Evolutionary conservation across 1,140 invertebrate species (phyloP).

Genomic region (Cepaea nemoralis): DNA sequence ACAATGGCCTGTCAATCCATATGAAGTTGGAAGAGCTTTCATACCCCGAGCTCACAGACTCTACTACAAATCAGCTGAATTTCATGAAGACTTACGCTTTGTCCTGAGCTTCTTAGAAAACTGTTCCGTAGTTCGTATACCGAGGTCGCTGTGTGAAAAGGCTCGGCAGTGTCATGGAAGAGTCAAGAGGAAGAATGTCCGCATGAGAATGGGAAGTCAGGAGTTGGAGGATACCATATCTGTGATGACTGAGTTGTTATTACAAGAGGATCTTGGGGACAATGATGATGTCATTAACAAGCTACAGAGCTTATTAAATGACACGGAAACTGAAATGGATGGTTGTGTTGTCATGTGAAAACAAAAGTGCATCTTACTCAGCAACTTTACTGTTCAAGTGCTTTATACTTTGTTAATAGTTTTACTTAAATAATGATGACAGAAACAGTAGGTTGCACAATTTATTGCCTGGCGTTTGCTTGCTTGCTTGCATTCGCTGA

Average conservation of each 20-base stretch:
- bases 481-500: too few relatives aligned
- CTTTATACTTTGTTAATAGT: too few relatives aligned
- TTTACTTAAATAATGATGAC: too few relatives aligned
- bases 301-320: constrained; percentile 24
- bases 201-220: constrained; percentile 38
- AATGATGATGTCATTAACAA: constrained; percentile 31
- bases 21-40: constrained; percentile 50
- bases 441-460: too few relatives aligned
- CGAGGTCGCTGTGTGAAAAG: constrained; percentile 41
- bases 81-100: constrained; percentile 52
- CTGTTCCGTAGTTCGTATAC: constrained; percentile 35
- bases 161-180: constrained; percentile 43
- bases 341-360: constrained; percentile 17
- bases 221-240: constrained; percentile 38
- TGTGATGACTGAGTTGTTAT: constrained; percentile 34
- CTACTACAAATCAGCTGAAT: constrained; percentile 51
- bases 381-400: neutral
- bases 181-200: constrained; percentile 40
- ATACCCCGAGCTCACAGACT: constrained; percentile 49
- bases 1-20: constrained; percentile 47
- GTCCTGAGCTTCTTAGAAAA: constrained; percentile 49
- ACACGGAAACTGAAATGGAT: neutral
- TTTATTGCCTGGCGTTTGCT: too few relatives aligned
- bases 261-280: constrained; percentile 29
- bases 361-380: neutral